Percentiles rank a stretch among this genome's conserved stretches.
Conservation (phyloP, 2,888 invertebrate species). For the Orthosia cruda region DNA sequence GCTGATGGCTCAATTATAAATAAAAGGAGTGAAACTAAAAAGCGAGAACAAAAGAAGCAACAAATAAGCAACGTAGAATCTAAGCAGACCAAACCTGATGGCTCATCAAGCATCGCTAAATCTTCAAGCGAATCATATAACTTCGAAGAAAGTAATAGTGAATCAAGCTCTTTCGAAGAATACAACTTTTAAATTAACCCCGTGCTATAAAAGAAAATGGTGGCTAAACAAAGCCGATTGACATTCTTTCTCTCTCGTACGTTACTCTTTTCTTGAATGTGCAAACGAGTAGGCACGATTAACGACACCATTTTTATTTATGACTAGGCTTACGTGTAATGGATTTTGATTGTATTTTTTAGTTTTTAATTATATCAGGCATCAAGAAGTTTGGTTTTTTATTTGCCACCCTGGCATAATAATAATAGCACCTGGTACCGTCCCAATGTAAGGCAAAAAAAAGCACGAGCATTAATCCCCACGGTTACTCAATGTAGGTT, state of each 20-base stretch:
- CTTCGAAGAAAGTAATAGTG: too few species aligned
- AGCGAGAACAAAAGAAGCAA: not conserved
- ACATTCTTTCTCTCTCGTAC: not conserved
- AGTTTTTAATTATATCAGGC: conserved; percentile 23
- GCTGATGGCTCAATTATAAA: not conserved
- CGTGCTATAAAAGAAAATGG: conserved; percentile 17
- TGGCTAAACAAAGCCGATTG: not conserved
- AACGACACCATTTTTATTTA: not conserved
- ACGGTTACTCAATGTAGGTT: too few species aligned
- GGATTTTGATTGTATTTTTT: conserved; percentile 25
- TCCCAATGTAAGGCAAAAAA: too few species aligned
- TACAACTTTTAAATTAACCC: too few species aligned
- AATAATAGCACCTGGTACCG: too few species aligned
- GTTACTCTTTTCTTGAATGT: not conserved
- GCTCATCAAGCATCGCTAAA: too few species aligned
- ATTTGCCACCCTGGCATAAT: not conserved
- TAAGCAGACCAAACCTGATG: not conserved
- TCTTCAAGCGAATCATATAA: too few species aligned
- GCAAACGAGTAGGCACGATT: not conserved
- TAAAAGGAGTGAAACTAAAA: not conserved
- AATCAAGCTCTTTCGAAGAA: too few species aligned
- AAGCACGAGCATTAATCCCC: too few species aligned
- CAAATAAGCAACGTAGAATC: rapidly evolving
- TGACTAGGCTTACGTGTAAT: not conserved
- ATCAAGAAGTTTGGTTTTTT: conserved; percentile 7